Base-by-base conservation (phyloP, 2,888 invertebrate genomes). In the Drosophila greeni region DNA sequence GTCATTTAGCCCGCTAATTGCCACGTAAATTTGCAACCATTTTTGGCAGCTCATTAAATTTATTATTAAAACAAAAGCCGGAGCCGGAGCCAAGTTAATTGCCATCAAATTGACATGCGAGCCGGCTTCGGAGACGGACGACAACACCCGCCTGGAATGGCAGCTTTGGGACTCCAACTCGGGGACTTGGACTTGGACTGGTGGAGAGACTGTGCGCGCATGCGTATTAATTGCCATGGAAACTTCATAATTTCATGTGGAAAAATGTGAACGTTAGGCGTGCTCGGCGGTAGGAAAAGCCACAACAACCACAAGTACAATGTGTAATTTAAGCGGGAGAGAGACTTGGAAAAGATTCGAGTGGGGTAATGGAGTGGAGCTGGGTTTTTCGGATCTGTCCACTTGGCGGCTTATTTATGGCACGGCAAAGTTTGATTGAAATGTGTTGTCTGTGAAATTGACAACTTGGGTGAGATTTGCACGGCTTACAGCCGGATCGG, bases 11-110 rank as follows among this genome's bases (percentile, higher is more conserved):
- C 43, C 75, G 74, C 82, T 79, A 81, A 83, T 81, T 81, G 80
- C 81, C 83, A 82, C 81, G 83, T 83, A 81, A 81, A 81, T 83
- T 83, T 79, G 81, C 78, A 81, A 78, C 85, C 85, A 81, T 85
- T 85, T 85, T 86, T 85, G 86, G 85, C 83, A 83, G 85, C 85
- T 86, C 85, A 86, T 85, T 85, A 85, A 83, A 79, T 85, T 84
- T 80, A 71, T 75, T 73, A 79, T 81, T 76, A 81, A 84, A 81
- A 78, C 72, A 75, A 84, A 82, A 79, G 72, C 69, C 60, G 53
- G 58, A 79, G 72, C 69, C 60, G 53, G 58, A 59, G 57, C 59
- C 66, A 60, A 72, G 66, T 83, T 85, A 85, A 85, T 85, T 85
- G 85, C 80, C 80, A 73, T 80, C 76, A 76, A 85, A 83, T 85